These are phyloP conservation scores for Tangara arthus DNA, from an alignment of 2,797 vertebrate genomes.

Conservation along the genomic window DNA sequence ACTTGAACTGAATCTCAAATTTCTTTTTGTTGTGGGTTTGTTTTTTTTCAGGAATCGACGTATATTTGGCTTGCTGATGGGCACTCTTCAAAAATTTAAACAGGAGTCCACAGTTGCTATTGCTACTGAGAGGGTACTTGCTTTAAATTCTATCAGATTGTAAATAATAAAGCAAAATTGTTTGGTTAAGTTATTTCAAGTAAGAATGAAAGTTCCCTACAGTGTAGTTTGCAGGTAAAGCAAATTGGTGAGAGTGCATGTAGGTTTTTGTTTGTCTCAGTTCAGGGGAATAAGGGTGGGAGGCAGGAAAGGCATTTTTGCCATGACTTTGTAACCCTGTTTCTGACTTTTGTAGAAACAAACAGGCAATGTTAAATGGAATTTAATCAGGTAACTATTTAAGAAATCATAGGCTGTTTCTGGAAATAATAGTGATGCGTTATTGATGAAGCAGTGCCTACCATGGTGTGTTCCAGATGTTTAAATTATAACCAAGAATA, in stretches of 20 bases:
- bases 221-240: not conserved
- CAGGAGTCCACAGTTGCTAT: conserved; percentile 95
- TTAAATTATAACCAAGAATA: not conserved
- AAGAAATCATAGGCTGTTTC: not conserved
- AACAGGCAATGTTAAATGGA: not conserved
- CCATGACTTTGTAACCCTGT: not conserved
- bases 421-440: not conserved
- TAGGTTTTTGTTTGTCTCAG: not conserved
- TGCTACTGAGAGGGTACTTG: conserved; percentile 89
- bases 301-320: not conserved
- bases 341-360: not conserved
- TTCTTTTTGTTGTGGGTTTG: conserved; percentile 4
- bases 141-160: not conserved
- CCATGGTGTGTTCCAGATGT: not conserved
- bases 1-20: not conserved
- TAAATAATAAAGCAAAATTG: not conserved
- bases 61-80: conserved; percentile 99
- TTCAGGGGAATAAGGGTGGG: not conserved
- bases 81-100: conserved; percentile 98
- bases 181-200: not conserved
- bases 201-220: not conserved
- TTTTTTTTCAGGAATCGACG: conserved; percentile 89
- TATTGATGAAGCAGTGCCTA: not conserved
- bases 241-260: not conserved
- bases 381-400: not conserved